Percentiles rank a stretch among this genome's conserved stretches.
Evolutionary conservation across 2,797 vertebrate species (phyloP).

Genomic region (Acipenser transmontanus): DNA sequence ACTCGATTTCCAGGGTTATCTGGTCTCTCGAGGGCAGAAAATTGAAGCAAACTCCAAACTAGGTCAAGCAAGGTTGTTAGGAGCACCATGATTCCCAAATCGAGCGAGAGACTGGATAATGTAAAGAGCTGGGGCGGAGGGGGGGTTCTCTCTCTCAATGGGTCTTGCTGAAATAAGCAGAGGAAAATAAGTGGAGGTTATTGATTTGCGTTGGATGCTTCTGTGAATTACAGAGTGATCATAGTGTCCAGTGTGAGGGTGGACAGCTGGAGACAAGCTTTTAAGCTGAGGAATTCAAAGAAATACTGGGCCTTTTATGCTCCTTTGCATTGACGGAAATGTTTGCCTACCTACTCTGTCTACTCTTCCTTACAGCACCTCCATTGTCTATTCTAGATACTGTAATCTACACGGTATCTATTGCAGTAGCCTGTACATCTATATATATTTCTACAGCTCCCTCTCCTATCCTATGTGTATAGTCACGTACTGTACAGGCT

Average conservation of each 20-base stretch:
- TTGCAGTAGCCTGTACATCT: too few species aligned
- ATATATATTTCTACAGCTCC: too few species aligned
- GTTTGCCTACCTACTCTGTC: too few species aligned
- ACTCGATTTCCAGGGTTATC: too few species aligned
- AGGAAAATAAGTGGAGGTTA: neutral
- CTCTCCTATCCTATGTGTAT: too few species aligned
- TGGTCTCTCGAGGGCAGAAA: neutral
- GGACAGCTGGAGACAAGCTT: neutral
- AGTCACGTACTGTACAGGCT: too few species aligned
- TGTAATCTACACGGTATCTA: too few species aligned
- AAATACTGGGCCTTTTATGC: neutral
- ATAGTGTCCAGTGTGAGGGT: neutral
- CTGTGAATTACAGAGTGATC: neutral
- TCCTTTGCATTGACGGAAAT: too few species aligned
- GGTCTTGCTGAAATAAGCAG: neutral
- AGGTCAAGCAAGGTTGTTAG: neutral
- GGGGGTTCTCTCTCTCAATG: neutral
- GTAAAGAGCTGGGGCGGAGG: neutral
- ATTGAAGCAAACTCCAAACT: neutral
- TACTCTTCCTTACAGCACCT: too few species aligned
- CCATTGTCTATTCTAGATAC: too few species aligned
- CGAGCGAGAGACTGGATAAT: neutral
- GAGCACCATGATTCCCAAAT: neutral
- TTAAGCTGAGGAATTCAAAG: neutral
- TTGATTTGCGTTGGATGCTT: neutral